A percentile compares a stretch with the other conserved stretches of the same genome.
phyloP scores from a whole-genome alignment of 1,140 invertebrate species.

The Drosophila kikkawai region DNA sequence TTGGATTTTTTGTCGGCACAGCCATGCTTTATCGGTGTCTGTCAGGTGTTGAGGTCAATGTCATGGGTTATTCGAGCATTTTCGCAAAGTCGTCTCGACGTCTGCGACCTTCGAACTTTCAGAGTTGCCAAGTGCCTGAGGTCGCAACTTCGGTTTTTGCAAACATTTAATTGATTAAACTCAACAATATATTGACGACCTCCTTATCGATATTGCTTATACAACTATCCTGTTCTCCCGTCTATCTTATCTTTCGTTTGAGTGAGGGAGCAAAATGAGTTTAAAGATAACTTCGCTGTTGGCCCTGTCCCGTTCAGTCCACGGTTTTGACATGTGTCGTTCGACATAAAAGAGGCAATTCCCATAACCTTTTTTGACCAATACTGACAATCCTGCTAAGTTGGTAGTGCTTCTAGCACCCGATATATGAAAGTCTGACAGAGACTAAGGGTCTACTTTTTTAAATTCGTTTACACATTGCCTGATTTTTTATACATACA shows the following conservation, averaged over 20 bases:
- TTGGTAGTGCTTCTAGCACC: background rate
- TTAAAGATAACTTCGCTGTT: conserved; percentile 23
- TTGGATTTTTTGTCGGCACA: conserved; percentile 15
- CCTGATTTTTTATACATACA: background rate
- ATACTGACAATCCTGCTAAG: background rate
- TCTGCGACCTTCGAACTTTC: conserved; percentile 18
- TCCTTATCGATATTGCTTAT: conserved; percentile 33
- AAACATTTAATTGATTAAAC: conserved; percentile 25
- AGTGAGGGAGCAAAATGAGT: conserved; percentile 23
- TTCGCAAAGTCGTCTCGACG: conserved; percentile 18
- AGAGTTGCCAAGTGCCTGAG: conserved; percentile 1
- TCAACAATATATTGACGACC: conserved; percentile 16
- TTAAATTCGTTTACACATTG: background rate
- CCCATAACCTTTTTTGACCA: background rate
- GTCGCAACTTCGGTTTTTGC: background rate
- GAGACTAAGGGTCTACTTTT: background rate
- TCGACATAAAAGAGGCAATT: conserved; percentile 27
- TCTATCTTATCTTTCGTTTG: conserved; percentile 58
- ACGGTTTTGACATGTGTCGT: conserved; percentile 41
- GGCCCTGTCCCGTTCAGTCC: background rate
- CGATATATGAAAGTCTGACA: background rate
- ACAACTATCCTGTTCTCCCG: conserved; percentile 29
- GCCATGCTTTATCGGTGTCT: conserved; percentile 13
- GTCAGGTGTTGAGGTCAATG: conserved; percentile 49
- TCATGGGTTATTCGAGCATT: conserved; percentile 27